Conservation (phyloP, 1,140 invertebrate species). For the Drosophila santomea region DNA sequence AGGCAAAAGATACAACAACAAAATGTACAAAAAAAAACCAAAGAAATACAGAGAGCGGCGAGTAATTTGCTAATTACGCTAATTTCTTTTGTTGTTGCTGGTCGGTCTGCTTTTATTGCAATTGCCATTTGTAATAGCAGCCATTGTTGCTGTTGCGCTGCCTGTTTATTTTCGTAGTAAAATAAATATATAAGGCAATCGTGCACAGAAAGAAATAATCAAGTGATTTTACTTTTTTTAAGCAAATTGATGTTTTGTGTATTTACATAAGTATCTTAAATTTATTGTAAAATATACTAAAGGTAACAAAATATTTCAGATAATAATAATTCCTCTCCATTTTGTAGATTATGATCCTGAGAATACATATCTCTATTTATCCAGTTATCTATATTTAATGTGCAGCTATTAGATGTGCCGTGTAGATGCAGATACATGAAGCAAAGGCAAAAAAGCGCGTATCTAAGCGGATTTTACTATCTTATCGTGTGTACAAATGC, state of each 20-base stretch:
- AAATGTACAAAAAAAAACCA: slow-evolving; percentile 15
- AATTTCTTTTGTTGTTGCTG: slow-evolving; percentile 78
- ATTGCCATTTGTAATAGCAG: slow-evolving; percentile 65
- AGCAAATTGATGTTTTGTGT: too few species aligned
- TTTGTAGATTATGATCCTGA: background rate
- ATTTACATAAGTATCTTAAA: too few species aligned
- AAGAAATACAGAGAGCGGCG: slow-evolving; percentile 38
- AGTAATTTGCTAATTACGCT: slow-evolving; percentile 82
- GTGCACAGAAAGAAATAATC: background rate
- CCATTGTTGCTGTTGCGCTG: slow-evolving; percentile 46
- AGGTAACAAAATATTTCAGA: too few species aligned
- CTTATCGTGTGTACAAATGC: slow-evolving; percentile 69
- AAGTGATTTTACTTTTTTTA: too few species aligned
- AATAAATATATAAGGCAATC: slow-evolving; percentile 53
- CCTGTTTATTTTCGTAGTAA: slow-evolving; percentile 75
- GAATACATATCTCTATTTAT: background rate
- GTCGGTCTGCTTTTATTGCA: slow-evolving; percentile 59
- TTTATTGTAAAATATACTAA: too few species aligned
- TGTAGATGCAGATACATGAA: slow-evolving; percentile 12
- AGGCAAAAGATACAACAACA: slow-evolving; percentile 16
- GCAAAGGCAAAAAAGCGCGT: slow-evolving; percentile 54
- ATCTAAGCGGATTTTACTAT: slow-evolving; percentile 83
- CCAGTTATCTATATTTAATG: background rate
- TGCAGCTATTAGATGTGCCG: background rate
- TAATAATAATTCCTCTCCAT: too few species aligned